Evolutionary conservation across 2,888 invertebrate genomes (phyloP).

Genomic region (Scaptomyza cyrtandrae): DNA sequence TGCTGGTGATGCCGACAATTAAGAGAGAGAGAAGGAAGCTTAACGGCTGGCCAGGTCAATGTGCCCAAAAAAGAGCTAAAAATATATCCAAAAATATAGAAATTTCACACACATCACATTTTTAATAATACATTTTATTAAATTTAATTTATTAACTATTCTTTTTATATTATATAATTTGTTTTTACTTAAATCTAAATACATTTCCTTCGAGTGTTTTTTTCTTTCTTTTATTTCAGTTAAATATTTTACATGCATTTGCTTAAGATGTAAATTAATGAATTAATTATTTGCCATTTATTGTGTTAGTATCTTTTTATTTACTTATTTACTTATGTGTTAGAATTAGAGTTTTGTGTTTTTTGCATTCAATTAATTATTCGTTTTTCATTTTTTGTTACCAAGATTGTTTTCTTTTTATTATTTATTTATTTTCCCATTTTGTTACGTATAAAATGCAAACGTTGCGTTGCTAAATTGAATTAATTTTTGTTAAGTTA

Average conservation of each 20-base stretch:
- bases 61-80: constrained; percentile 3
- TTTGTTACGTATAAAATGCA: constrained; percentile 80
- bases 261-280: constrained; percentile 59
- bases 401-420: constrained; percentile 22
- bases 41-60: constrained; percentile 24
- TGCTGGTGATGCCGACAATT: constrained; percentile 25
- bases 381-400: neutral
- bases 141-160: constrained; percentile 77
- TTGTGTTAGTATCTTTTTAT: constrained; percentile 45
- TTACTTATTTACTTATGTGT: constrained; percentile 23
- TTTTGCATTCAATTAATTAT: constrained; percentile 18
- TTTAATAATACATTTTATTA: constrained; percentile 81
- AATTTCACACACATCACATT: constrained; percentile 6
- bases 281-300: constrained; percentile 49
- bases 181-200: constrained; percentile 61
- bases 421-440: neutral
- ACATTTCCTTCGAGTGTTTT: constrained; percentile 51
- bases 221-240: constrained; percentile 27
- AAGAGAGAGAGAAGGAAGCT: neutral
- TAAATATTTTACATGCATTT: constrained; percentile 80
- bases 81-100: no score
- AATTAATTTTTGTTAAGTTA: constrained; percentile 66
- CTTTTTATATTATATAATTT: constrained; percentile 51
- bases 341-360: constrained; percentile 42
- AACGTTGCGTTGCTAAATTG: constrained; percentile 73